Percentiles rank a stretch among this genome's conserved stretches.
These are phyloP conservation scores for Pagrus major DNA, from an alignment of 2,113 vertebrate species.

Conservation along the genomic window DNA sequence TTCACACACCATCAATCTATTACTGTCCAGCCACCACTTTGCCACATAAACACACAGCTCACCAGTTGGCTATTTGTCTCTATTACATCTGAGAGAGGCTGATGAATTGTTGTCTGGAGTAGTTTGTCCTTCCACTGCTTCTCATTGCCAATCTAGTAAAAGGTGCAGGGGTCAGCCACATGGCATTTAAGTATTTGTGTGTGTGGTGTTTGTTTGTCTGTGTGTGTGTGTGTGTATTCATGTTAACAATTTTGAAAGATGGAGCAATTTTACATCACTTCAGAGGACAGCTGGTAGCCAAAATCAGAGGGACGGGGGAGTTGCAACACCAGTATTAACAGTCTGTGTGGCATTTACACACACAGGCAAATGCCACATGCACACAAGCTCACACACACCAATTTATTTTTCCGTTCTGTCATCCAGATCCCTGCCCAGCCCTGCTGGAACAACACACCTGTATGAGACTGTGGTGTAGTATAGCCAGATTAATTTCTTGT, in stretches of 20 bases:
- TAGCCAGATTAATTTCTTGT: slow-evolving; percentile 1
- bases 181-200: neutral
- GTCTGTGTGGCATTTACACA: slow-evolving; percentile 32
- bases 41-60: slow-evolving; percentile 27
- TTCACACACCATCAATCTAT: neutral
- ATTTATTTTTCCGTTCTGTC: slow-evolving; percentile 50
- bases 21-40: neutral
- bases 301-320: slow-evolving; percentile 19
- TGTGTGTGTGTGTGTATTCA: slow-evolving; percentile 14
- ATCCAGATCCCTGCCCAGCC: slow-evolving; percentile 8
- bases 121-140: slow-evolving; percentile 43
- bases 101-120: slow-evolving; percentile 40
- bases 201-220: neutral
- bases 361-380: neutral
- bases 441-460: slow-evolving; percentile 31
- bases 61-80: slow-evolving; percentile 43
- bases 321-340: slow-evolving; percentile 24
- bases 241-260: slow-evolving; percentile 20
- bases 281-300: slow-evolving; percentile 64
- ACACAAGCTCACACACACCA: slow-evolving; percentile 1
- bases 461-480: slow-evolving; percentile 19
- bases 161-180: slow-evolving; percentile 7
- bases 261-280: slow-evolving; percentile 54
- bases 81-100: slow-evolving; percentile 45
- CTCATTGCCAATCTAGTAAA: slow-evolving; percentile 18